phyloP scores from a whole-genome alignment of 2,113 vertebrate species.

The Phalacrocorax brasilianus region DNA sequence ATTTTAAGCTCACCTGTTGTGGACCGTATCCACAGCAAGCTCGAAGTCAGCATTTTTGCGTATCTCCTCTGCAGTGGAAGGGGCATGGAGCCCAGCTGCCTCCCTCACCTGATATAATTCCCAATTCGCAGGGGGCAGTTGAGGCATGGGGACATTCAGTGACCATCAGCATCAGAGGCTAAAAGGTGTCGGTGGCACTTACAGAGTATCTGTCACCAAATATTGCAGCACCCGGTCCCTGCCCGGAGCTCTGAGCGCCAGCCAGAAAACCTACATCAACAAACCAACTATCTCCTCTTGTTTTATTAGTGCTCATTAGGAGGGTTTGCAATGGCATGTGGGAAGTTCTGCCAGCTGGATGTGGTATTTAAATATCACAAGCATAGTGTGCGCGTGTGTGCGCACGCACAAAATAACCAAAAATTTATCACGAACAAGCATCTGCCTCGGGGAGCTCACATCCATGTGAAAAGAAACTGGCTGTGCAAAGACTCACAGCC shows the following conservation, averaged over 20 bases:
- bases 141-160: background rate
- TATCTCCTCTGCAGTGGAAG: background rate
- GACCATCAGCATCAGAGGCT: too few relatives aligned
- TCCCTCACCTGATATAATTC: accelerated
- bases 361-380: background rate
- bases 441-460: background rate
- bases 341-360: background rate
- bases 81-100: background rate
- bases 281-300: background rate
- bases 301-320: background rate
- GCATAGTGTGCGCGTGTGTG: background rate
- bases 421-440: background rate
- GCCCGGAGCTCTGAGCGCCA: background rate
- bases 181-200: background rate
- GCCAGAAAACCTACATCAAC: background rate
- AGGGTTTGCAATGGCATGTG: background rate
- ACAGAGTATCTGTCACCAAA: background rate
- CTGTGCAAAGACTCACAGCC: background rate
- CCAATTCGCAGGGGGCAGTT: background rate
- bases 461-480: background rate
- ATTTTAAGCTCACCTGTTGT: background rate
- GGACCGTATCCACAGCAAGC: background rate
- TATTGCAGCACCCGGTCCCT: background rate
- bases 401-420: background rate
- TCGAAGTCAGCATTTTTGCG: background rate